Percentiles rank a stretch among this genome's conserved stretches.
Conservation (phyloP, 2,888 invertebrate genomes). For the Platycheirus rosarum region DNA sequence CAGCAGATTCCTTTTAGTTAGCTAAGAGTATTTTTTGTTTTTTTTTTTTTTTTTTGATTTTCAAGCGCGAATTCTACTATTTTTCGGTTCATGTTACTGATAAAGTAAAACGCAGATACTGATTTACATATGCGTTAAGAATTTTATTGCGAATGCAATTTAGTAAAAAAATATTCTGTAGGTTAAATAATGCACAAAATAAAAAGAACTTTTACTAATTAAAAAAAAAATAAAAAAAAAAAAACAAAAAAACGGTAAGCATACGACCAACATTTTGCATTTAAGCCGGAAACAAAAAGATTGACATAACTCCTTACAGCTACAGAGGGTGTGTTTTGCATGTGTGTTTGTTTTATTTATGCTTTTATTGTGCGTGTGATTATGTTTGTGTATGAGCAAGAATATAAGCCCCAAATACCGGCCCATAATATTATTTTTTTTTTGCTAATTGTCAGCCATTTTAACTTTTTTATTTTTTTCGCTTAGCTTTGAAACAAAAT, state of each 20-base stretch:
- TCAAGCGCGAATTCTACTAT: constrained; percentile 9
- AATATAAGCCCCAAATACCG: background rate
- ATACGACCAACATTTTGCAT: constrained; percentile 28
- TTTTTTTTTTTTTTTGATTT: background rate
- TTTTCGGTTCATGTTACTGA: constrained; percentile 7
- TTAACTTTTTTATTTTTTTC: constrained; percentile 35
- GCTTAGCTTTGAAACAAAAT: constrained; percentile 58
- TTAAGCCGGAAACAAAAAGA: constrained; percentile 32
- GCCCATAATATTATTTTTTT: too few species aligned
- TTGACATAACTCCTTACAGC: constrained; percentile 44
- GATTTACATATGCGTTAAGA: constrained; percentile 28
- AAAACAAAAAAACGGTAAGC: constrained; percentile 43
- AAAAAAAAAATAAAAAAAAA: too few species aligned
- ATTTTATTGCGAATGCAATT: background rate
- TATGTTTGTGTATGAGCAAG: constrained; percentile 16
- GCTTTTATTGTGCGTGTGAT: constrained; percentile 27
- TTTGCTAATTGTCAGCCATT: constrained; percentile 47
- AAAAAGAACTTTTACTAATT: too few species aligned
- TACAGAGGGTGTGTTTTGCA: constrained; percentile 53
- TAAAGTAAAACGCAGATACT: background rate
- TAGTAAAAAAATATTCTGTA: background rate
- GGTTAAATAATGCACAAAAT: too few species aligned
- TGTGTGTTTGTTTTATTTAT: constrained; percentile 53
- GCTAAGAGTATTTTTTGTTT: background rate
- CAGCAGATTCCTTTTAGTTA: constrained; percentile 60